phyloP scores from a whole-genome alignment of 2,113 vertebrate genomes.

The Vireo altiloquus region DNA sequence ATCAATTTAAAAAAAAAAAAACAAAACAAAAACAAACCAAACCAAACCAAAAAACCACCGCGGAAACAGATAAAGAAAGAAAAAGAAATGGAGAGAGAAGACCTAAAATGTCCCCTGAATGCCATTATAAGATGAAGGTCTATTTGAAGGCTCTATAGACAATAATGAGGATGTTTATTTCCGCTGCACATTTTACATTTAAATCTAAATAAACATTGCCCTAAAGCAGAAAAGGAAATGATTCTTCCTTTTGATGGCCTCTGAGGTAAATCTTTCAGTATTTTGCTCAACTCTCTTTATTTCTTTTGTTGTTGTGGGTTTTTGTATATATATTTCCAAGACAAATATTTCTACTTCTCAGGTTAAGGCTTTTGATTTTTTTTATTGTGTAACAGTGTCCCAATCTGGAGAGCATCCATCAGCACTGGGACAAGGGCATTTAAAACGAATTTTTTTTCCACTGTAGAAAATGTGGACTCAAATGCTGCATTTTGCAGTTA shows the following conservation, averaged over 20 bases:
- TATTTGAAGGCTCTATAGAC: not conserved
- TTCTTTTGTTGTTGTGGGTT: not conserved
- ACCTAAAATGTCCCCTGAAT: not conserved
- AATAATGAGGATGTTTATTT: not conserved
- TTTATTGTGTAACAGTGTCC: not conserved
- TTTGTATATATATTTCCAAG: not conserved
- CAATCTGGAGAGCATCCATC: not conserved
- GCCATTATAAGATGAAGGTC: not conserved
- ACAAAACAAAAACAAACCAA: not conserved
- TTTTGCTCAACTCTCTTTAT: not conserved
- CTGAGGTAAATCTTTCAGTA: conserved; percentile 20
- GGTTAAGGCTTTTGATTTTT: not conserved
- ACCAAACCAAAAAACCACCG: no score
- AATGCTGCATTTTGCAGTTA: not conserved
- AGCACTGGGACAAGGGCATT: not conserved
- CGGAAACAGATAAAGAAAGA: not conserved
- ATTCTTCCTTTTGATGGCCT: not conserved
- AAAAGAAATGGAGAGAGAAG: not conserved
- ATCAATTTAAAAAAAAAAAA: not conserved
- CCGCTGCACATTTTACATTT: not conserved
- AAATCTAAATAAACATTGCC: conserved; percentile 32
- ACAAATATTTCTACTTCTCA: not conserved
- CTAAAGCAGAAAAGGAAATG: conserved; percentile 26
- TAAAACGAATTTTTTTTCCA: not conserved
- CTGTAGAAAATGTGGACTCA: not conserved